A percentile compares a stretch with the other conserved stretches of the same genome.
These are phyloP conservation scores for Exaiptasia diaphana DNA, from an alignment of 64 coral and sea anemone genomes.

Conservation along the genomic window DNA sequence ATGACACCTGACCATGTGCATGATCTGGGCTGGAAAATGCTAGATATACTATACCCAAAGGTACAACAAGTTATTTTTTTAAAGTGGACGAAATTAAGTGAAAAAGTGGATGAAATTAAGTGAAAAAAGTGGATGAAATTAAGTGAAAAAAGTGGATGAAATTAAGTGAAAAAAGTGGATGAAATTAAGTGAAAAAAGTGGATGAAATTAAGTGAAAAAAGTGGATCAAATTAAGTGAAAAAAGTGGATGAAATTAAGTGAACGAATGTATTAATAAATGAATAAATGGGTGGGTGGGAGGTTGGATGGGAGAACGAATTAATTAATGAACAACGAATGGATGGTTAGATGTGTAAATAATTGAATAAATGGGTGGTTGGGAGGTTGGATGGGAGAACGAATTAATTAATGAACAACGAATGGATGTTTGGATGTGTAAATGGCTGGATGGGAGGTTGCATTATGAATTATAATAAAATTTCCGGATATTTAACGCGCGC, in stretches of 20 bases:
- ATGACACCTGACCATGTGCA: constrained; percentile 54
- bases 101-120: not conserved
- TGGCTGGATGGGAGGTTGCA: no score
- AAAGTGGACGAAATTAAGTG: not conserved
- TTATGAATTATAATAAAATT: no score
- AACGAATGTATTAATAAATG: not conserved
- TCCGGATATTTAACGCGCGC: no score
- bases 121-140: not conserved
- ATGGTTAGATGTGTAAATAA: not conserved
- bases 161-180: not conserved
- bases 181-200: not conserved
- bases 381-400: not conserved
- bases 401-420: not conserved
- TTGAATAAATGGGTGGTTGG: not conserved
- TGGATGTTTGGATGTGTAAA: not conserved
- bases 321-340: not conserved
- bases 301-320: not conserved
- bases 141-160: not conserved
- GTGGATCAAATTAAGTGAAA: not conserved
- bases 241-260: not conserved
- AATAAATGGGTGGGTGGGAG: not conserved
- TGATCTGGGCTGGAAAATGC: constrained; percentile 52
- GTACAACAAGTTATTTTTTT: not conserved
- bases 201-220: not conserved
- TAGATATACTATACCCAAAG: constrained; percentile 63